Evolutionary conservation across 2,888 invertebrate genomes (phyloP), one percentile per base, ranked within the genome.

Genomic region (Cryptophagus acutangulus): DNA sequence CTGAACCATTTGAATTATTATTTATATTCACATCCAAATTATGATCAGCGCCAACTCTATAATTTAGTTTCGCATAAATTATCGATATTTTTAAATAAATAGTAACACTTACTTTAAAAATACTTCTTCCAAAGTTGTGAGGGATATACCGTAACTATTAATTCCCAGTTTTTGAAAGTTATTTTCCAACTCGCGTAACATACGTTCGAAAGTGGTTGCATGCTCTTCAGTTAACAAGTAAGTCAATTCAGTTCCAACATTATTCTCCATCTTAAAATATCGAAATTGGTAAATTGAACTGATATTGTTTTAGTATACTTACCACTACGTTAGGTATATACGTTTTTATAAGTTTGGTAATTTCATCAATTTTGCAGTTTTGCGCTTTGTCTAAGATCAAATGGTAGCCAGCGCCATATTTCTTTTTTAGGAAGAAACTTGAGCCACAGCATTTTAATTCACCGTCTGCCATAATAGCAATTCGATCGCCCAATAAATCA

Each of bases 81-180:
- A 20, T 16, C 29, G 17, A 17, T 1, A 10, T 1, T 13, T 41
- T 34, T 17, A n/a, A 44, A 15, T 5, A 16, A 33, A 45, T n/a
- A n/a, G 12, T 28, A 5, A 36, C 15, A 58, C 75, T 72, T 71
- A 81, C 81, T 81, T 82, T 77, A 90, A 80, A 61, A 90, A 89
- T 0, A 92, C 91, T 70, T 93, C 92, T 70, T 92, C 92, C 69
- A 93, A 74, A 0, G 90, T 87, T 2, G 91, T 89, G 9, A 90
- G 79, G 3, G 87, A 80, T 13, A 90, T 79, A 2, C 92, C 92
- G 63, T 85, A 92, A 59, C 87, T 86, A 43, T 77, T 77, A 35
- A 87, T 78, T 10, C 79, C 78, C 13, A 90, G 71, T 1, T 64
- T 63, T 0, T 69, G 61, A 5, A 75, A 74, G 15, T 77, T 72